phyloP scores from a whole-genome alignment of 2,797 vertebrate species.

The Oreochromis mossambicus region DNA sequence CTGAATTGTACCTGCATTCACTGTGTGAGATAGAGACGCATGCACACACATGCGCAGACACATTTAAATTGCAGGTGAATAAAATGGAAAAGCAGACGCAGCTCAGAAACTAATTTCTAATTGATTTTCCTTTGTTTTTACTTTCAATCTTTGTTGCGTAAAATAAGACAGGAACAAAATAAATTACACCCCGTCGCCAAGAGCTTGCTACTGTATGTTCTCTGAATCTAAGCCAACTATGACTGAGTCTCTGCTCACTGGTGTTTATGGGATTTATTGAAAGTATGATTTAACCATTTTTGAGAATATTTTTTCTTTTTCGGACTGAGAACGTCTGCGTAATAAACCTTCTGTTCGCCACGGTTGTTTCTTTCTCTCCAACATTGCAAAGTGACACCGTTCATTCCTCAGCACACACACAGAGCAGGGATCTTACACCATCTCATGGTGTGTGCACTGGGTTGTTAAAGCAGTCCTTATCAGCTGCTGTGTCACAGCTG shows the following conservation, averaged over 20 bases:
- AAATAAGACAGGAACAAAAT: not conserved
- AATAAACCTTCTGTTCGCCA: not conserved
- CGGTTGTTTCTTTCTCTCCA: not conserved
- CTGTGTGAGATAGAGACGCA: not conserved
- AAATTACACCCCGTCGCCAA: not conserved
- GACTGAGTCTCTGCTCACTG: not conserved
- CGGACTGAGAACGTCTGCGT: too few species aligned
- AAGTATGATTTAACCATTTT: not conserved
- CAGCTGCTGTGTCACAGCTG: not conserved
- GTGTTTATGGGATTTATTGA: not conserved
- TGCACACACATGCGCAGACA: not conserved
- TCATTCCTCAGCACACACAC: not conserved
- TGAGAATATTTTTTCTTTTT: not conserved
- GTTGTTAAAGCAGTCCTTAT: not conserved
- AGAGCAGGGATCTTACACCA: not conserved
- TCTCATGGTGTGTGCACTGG: not conserved
- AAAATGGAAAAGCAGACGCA: not conserved
- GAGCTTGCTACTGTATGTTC: not conserved
- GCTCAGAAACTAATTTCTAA: accelerated
- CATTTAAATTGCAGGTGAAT: not conserved
- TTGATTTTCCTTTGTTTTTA: not conserved
- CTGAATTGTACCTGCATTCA: slow-evolving; percentile 26
- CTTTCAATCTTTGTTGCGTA: not conserved
- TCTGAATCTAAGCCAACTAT: not conserved
- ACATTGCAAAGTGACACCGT: not conserved